These are phyloP conservation scores for Oryzias woworae DNA, from an alignment of 2,113 vertebrate genomes.

Conservation along the genomic window DNA sequence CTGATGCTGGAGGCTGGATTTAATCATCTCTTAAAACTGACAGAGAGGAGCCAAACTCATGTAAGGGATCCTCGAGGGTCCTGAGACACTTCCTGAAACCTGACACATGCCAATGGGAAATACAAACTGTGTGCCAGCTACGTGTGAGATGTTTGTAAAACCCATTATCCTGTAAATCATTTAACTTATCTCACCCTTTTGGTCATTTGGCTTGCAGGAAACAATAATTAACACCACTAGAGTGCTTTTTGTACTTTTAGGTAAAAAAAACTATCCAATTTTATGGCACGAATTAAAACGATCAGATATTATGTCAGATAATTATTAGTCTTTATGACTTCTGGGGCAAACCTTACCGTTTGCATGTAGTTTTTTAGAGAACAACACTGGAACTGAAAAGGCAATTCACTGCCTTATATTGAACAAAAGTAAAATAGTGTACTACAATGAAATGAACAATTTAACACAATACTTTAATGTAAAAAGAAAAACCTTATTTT, in stretches of 20 bases:
- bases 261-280: no score
- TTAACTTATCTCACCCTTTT: background rate
- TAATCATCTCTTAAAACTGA: constrained; percentile 37
- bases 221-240: background rate
- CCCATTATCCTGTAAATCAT: constrained; percentile 1
- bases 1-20: constrained; percentile 39
- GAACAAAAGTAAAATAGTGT: no score
- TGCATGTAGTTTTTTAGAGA: no score
- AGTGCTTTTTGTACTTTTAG: background rate
- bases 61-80: constrained; percentile 34
- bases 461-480: no score
- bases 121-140: constrained; percentile 12
- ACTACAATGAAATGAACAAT: no score
- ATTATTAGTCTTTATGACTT: no score
- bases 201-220: background rate
- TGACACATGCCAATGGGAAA: constrained; percentile 42
- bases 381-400: no score
- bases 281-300: no score
- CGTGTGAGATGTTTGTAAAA: constrained; percentile 20
- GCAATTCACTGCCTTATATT: no score
- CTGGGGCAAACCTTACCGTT: no score
- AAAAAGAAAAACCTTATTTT: no score
- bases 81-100: constrained; percentile 50
- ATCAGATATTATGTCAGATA: no score
- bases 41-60: constrained; percentile 43